These are phyloP conservation scores for Sphecodes monilicornis DNA, from an alignment of 2,888 invertebrate species.

Conservation along the genomic window DNA sequence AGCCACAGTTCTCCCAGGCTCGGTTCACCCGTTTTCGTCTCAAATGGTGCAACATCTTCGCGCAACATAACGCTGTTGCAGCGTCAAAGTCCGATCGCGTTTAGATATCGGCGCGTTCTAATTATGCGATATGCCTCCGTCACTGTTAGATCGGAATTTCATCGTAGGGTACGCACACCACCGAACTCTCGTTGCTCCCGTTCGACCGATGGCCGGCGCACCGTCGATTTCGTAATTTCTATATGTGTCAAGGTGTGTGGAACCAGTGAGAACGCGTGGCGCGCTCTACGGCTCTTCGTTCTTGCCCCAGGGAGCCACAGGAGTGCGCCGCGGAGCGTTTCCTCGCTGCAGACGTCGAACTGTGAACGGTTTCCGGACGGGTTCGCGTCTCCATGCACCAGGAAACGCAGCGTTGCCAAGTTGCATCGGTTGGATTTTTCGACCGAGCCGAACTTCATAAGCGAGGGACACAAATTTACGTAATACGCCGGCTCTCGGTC, in stretches of 20 bases:
- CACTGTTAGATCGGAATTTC: slow-evolving; percentile 53
- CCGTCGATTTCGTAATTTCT: slow-evolving; percentile 67
- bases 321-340: slow-evolving; percentile 11
- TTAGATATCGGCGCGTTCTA: slow-evolving; percentile 41
- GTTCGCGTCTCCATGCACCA: slow-evolving; percentile 49
- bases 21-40: background rate
- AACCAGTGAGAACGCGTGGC: background rate
- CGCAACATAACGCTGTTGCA: background rate
- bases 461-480: slow-evolving; percentile 75
- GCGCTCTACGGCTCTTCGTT: slow-evolving; percentile 1
- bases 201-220: slow-evolving; percentile 40
- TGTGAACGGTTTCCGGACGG: slow-evolving; percentile 11
- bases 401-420: slow-evolving; percentile 61
- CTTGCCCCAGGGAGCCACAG: background rate
- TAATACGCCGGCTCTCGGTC: slow-evolving; percentile 67
- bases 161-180: slow-evolving; percentile 34
- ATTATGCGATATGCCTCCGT: slow-evolving; percentile 45
- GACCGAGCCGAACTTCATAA: slow-evolving; percentile 54
- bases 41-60: slow-evolving; percentile 43
- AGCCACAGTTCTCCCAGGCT: background rate
- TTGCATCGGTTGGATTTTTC: slow-evolving; percentile 23
- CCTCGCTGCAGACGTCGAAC: slow-evolving; percentile 7
- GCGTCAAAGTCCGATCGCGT: slow-evolving; percentile 14
- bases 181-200: slow-evolving; percentile 48
- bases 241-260: slow-evolving; percentile 69